Base-by-base conservation (phyloP, 2,113 vertebrate genomes). In the Hemichromis elongatus region DNA sequence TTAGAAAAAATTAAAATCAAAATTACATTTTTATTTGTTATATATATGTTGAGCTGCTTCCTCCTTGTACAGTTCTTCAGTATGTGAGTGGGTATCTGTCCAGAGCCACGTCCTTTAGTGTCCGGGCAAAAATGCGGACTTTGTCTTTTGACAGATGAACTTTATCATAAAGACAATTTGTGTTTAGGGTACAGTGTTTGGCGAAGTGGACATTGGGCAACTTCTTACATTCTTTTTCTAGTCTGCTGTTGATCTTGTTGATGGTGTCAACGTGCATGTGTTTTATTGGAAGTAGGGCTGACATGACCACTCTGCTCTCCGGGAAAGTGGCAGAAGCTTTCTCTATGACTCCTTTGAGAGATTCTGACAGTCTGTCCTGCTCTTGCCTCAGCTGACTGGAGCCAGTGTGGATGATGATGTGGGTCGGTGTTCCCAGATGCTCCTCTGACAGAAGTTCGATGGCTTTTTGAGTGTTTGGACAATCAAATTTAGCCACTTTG, bases 131-230 rank as follows among this genome's bases (percentile, higher is more conserved):
- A 42, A 70, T 70, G 21, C 21, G 37, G 37, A 70, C 21, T 70
- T 70, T 70, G 21, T 70, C 63, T 70, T 45, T 70, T 2, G 9
- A 70, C 63, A 70, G 37, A 42, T 42, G 21, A 21, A 45, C 13
- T 9, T 45, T 14, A 70, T 70, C 37, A 10, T 70, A 42, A 45
- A 70, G 63, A 70, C 63, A 70, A 4, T 16, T 70, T 24, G 26
- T 16, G 21, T 16, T 24, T 42, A 70, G 42, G 5, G 13, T 45
- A 42, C 13, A 0, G 63, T 70, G 63, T 70, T 45, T 70, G 13
- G 63, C 37, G 0, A 70, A 8, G 2, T 45, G 37, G n/a, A 70
- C 0, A 70, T 70, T 70, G 37, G 37, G 0, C 2, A 70, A 1
- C 7, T 70, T 2, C 3, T 2, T 5, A 6, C 63, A 70, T 0